Evolutionary conservation across 2,888 invertebrate genomes (phyloP), one percentile per base, ranked within the genome.

Genomic region (Prenolepis imparis): DNA sequence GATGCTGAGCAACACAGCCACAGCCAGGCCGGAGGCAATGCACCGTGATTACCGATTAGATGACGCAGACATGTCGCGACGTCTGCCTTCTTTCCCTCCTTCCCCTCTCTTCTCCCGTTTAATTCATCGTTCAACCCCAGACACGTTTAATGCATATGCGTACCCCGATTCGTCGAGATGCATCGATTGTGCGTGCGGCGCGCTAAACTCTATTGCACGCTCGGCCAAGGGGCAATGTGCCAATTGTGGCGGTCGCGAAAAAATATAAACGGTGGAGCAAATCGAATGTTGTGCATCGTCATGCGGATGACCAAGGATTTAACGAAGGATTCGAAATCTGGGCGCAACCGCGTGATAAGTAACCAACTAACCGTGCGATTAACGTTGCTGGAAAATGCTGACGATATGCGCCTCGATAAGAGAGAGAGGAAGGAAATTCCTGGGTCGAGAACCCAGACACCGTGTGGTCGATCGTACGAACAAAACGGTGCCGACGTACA

Each of bases 41-140:
- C 89, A 92, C 92, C 87, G 91, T 92, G 91, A 92, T 93, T 91
- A 91, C 89, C 91, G 90, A 92, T 92, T 92, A 91, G 86, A 88
- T 89, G 89, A 61, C 86, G 86, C 89, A 87, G 87, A 88, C 89
- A 85, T 64, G 84, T 84, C 85, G 81, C 55, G 82, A 44, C 78
- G 81, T 70, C 86, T 55, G 73, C 73, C 59, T 84, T 75, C 64
- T 78, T 74, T 61, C 68, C 78, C 80, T 57, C 36, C 52, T 9
- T 9, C 36, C 68, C 28, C 44, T 39, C 21, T 78, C 70, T 55
- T 28, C 44, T 55, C 63, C 21, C 52, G 24, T 32, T 64, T 52
- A 63, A 52, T 36, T 41, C 83, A 55, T 70, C 83, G 64, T 67
- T 75, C 67, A 68, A 61, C 48, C 41, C 59, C 63, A 74, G 82